Percentiles rank a stretch among this genome's conserved stretches.
Evolutionary conservation across 2,113 vertebrate species (phyloP).

Genomic region (Pelusios castaneus): DNA sequence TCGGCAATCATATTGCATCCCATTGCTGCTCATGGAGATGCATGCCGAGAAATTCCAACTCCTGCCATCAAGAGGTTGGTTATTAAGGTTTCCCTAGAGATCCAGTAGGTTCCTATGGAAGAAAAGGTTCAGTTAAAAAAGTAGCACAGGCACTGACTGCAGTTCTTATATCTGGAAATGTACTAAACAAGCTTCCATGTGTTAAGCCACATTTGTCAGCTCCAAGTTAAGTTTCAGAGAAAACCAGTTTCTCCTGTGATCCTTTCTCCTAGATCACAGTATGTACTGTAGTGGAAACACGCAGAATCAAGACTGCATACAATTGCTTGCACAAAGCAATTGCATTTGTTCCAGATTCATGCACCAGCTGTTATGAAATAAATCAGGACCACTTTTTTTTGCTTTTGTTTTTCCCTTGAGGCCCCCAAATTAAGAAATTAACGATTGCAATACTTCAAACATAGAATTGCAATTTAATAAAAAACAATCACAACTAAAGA

Average conservation of each 20-base stretch:
- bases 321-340: background rate
- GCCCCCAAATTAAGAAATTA: background rate
- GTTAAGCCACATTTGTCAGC: background rate
- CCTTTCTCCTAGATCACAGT: background rate
- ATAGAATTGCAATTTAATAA: background rate
- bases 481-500: background rate
- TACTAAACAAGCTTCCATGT: background rate
- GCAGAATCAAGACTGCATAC: background rate
- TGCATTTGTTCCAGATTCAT: background rate
- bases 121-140: background rate
- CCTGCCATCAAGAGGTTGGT: background rate
- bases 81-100: background rate
- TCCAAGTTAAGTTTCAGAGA: background rate
- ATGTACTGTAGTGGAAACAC: background rate
- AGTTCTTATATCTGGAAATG: background rate
- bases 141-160: background rate
- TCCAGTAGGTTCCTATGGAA: background rate
- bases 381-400: background rate
- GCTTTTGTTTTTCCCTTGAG: background rate
- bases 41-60: background rate
- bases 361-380: background rate
- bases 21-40: background rate
- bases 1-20: accelerated
- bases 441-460: background rate
- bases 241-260: background rate